Evolutionary conservation across 2,797 vertebrate genomes (phyloP), one percentile per base, ranked within the genome.

Genomic region (Bovichtus variegatus): DNA sequence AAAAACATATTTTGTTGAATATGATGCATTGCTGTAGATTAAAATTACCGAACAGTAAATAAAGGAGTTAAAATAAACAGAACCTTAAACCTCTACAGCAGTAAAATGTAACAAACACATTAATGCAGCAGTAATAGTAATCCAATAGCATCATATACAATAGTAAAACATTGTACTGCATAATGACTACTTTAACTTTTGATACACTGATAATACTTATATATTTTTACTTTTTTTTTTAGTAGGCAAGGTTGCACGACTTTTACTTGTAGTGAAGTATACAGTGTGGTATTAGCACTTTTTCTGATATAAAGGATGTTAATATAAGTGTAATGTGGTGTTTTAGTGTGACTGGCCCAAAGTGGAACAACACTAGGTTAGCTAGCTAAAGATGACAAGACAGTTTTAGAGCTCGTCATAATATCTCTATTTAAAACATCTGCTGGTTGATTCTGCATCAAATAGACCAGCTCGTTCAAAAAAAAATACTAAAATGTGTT

Each of bases 301-400:
- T 23, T 25, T 16, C 38, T 60, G 16, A 3, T 60, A 58, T 12
- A 25, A 25, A 43, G 5, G 7, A 0, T 59, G 15, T 60, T 25
- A 53, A 16, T 16, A 34, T 34, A 1, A 43, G 18, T 31, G 27
- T 31, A 11, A 16, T 11, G 38, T 5, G 7, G 2, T 27, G 73
- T 21, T 36, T 55, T 3, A 50, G 5, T 16, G 5, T 12, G 46
- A 40, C 50, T 29, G 31, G 38, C 3, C 41, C 16, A 9, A 2
- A 8, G 31, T 34, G 34, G 19, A 18, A 54, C 47, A 53, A 5
- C 27, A 25, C 34, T 8, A 5, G 1, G 21, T 69, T 50, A 68
- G 68, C 80, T 64, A 40, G 74, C 85, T 59, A 12, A 51, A 82
- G 18, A 77, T 84, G 88, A 87, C 81, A 27, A 18, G 76, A 79